Evolutionary conservation across 2,888 invertebrate species (phyloP).

Genomic region (Nysson spinosus): DNA sequence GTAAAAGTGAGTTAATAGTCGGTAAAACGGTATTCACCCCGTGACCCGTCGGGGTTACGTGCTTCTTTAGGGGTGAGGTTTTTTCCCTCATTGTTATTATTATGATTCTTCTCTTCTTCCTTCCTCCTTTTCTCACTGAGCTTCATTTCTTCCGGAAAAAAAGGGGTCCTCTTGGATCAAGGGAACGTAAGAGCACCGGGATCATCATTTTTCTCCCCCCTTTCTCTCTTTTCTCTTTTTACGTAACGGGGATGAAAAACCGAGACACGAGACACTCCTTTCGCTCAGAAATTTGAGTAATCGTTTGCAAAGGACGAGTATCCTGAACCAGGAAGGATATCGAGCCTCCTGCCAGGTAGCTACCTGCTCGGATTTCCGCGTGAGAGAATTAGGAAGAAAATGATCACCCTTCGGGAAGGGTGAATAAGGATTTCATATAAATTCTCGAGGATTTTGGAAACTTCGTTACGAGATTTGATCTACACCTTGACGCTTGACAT

Average conservation of each 20-base stretch:
- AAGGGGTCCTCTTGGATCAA: conserved; percentile 19
- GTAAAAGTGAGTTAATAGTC: conserved; percentile 78
- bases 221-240: too few species aligned
- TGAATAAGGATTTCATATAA: too few species aligned
- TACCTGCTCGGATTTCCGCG: conserved; percentile 37
- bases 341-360: conserved; percentile 4
- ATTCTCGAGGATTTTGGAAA: too few species aligned
- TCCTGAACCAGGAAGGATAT: conserved; percentile 7
- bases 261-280: conserved; percentile 64
- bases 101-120: conserved; percentile 29
- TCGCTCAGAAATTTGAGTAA: conserved; percentile 70
- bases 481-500: too few species aligned
- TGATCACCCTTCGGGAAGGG: too few species aligned
- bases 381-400: conserved; percentile 16
- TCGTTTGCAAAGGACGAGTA: conserved; percentile 41
- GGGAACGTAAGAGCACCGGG: conserved; percentile 18
- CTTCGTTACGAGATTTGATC: too few species aligned
- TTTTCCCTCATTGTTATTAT: conserved; percentile 27
- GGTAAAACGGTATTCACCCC: conserved; percentile 77
- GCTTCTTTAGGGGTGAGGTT: conserved; percentile 31
- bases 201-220: conserved; percentile 42
- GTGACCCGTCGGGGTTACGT: conserved; percentile 69
- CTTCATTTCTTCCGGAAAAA: conserved; percentile 44
- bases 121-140: conserved; percentile 40
- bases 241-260: conserved; percentile 33